Evolutionary conservation across 2,797 vertebrate species (phyloP).

Genomic region (Helostoma temminkii): DNA sequence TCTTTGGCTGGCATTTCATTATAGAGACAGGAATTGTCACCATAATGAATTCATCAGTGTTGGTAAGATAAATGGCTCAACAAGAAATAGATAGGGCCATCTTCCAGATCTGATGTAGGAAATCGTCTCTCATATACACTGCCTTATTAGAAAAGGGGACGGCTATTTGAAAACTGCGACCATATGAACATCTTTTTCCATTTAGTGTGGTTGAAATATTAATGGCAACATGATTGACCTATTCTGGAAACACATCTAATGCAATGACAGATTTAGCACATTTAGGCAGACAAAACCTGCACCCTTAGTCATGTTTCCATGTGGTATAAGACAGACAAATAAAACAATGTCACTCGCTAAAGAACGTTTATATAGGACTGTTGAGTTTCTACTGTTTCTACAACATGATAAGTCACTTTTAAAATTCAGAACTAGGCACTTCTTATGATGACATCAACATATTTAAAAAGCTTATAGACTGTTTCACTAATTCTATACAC

Average conservation of each 20-base stretch:
- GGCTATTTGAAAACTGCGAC: constrained; percentile 80
- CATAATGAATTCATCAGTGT: constrained; percentile 92
- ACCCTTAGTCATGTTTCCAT: constrained; percentile 49
- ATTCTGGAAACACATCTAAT: constrained; percentile 66
- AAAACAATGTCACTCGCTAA: constrained; percentile 51
- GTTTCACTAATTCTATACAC: no score
- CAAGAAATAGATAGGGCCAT: constrained; percentile 87
- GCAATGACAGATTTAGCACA: constrained; percentile 59
- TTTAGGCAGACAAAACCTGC: constrained; percentile 70
- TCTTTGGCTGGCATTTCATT: constrained; percentile 89
- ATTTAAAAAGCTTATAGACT: no score
- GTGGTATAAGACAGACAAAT: constrained; percentile 51
- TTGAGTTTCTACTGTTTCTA: constrained; percentile 1
- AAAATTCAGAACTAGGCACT: not conserved
- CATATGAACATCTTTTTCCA: constrained; percentile 89
- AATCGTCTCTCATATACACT: constrained; percentile 89
- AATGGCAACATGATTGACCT: constrained; percentile 89
- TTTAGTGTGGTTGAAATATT: constrained; percentile 91
- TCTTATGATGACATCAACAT: not conserved
- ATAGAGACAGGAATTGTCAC: constrained; percentile 88
- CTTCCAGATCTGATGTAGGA: constrained; percentile 85
- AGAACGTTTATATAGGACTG: constrained; percentile 20
- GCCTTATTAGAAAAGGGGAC: constrained; percentile 88
- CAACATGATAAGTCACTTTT: not conserved
- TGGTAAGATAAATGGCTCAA: constrained; percentile 91